Evolutionary conservation across 2,888 invertebrate species (phyloP).

Genomic region (Dyspetes luteomarginatus): DNA sequence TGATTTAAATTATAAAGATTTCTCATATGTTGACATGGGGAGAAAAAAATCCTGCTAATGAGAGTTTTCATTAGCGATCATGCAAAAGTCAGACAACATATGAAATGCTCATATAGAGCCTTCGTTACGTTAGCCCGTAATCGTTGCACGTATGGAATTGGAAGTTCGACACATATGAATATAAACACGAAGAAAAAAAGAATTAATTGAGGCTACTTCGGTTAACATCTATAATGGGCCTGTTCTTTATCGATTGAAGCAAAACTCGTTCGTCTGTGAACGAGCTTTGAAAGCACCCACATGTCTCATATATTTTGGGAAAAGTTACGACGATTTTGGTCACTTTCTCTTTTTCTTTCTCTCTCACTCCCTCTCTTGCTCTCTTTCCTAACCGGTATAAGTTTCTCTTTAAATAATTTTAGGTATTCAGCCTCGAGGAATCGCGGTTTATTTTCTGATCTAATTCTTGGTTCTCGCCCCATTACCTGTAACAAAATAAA

Average conservation of each 20-base stretch:
- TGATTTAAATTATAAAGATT: too few relatives aligned
- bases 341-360: not conserved
- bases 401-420: too few relatives aligned
- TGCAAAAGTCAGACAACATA: not conserved
- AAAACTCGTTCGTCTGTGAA: not conserved
- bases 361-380: not conserved
- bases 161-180: not conserved
- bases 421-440: not conserved
- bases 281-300: not conserved
- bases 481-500: constrained; percentile 24
- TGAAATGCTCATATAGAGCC: not conserved
- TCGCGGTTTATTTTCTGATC: not conserved
- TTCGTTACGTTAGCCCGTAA: too few relatives aligned
- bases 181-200: not conserved
- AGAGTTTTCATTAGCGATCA: constrained; percentile 5
- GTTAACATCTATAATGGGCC: not conserved
- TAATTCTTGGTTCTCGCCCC: not conserved
- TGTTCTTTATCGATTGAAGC: not conserved
- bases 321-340: not conserved
- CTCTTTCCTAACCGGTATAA: too few relatives aligned
- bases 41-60: not conserved
- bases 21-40: too few relatives aligned
- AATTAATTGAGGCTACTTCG: not conserved
- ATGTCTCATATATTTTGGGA: not conserved
- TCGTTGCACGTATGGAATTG: too few relatives aligned